Base-by-base conservation (phyloP, 2,797 vertebrate genomes). In the Kryptolebias ocellatus region DNA sequence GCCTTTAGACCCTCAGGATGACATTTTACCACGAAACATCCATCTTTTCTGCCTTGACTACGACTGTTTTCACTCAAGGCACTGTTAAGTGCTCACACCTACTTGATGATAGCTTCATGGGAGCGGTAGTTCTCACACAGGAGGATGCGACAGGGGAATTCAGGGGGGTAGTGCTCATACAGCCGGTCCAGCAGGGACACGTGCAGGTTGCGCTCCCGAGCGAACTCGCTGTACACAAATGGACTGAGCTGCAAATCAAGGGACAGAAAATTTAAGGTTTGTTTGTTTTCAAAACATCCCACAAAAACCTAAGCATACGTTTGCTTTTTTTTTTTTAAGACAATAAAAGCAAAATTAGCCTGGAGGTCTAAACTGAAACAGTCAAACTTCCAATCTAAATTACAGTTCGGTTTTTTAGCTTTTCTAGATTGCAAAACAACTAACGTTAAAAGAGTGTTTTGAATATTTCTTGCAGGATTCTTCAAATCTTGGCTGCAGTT, bases 21-120 rank as follows among this genome's bases (percentile, higher is more conserved):
- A 42, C 39, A 42, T 42, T 42, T 42, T 42, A 14, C 39, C 39
- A 42, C 39, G 14, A 42, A 42, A 42, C 39, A 42, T 42, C 39
- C 51, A 59, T 46, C 17, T 37, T 45, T 58, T 52, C 51, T 31
- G 50, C 1, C n/a, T 67, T 24, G 72, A 60, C 60, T 28, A 39
- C 49, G 17, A 78, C 24, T 54, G 53, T 53, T 46, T 79, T 34
- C 45, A 64, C 57, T 81, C 71, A 77, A 72, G 64, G 27, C 78
- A 64, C 70, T 29, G 80, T 47, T 72, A 73, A 66, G 54, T 79
- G 88, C 78, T 94, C 93, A 95, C 94, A 96, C 96, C 93, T 97
- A 99, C 98, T 97, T 99, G 96, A 99, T 99, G 94, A 99, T 99
- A 91, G 97, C 98, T 95, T 99, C 98, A 87, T 99, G 98, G 79